Evolutionary conservation across 2,888 invertebrate species (phyloP), one percentile per base, ranked within the genome.

Genomic region (Stegana nigrithorax): DNA sequence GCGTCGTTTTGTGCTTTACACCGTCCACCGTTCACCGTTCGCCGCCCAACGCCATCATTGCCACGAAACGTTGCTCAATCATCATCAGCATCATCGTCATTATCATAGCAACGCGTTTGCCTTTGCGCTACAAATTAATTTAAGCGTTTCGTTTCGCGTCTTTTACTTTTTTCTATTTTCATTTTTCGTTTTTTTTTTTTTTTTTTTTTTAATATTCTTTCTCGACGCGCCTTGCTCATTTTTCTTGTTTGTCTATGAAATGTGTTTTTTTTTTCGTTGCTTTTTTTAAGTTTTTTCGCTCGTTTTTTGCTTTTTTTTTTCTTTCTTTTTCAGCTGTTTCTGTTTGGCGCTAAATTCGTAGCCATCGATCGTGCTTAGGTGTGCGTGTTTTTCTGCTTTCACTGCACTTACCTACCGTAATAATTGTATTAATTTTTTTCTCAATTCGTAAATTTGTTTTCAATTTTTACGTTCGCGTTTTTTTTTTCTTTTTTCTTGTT

Each of bases 331-430:
- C 10, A n/a, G 10, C n/a, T 36, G 36, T 3, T 36, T 36, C 36
- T 36, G 36, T n/a, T 3, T 36, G 10, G 5, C n/a, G 4, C n/a
- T 36, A n/a, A 10, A 5, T 17, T 55, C 14, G n/a, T 55, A 14
- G 4, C 8, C 32, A 29, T 36, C 32, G 4, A 26, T 26, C 19
- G 5, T 32, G 36, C 36, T n/a, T 7, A 36, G n/a, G 39, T 39
- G 2, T 39, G 39, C 14, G 14, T 17, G 17, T 45, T 6, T 17
- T 12, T 44, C 21, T 36, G 14, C 39, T 27, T 58, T 26, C 19
- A 23, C 55, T 58, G 59, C 44, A 63, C 63, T 63, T 63, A 63
- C 63, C 63, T 63, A 63, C 63, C 63, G 42, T 63, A 63, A 63
- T 63, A 63, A 63, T 50, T 44, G 44, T 51, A 44, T 60, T 39